phyloP scores from a whole-genome alignment of 2,888 invertebrate species.

The Noctuana brunneofusca region DNA sequence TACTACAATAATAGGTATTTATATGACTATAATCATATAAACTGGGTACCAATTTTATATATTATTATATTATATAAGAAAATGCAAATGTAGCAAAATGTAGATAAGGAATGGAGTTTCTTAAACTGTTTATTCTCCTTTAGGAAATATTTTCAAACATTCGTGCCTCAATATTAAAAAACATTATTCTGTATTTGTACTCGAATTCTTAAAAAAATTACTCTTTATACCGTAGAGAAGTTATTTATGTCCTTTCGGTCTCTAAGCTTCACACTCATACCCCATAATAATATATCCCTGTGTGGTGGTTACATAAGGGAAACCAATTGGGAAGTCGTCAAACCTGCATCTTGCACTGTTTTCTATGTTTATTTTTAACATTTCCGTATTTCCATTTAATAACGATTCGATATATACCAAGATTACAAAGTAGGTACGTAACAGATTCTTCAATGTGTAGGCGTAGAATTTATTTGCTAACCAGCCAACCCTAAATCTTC shows the following conservation, averaged over 20 bases:
- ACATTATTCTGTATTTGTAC: not conserved
- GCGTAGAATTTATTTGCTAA: slow-evolving; percentile 32
- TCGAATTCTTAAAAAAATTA: not conserved
- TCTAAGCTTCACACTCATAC: no score
- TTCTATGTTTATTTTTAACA: no score
- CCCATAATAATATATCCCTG: no score
- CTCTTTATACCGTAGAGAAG: not conserved
- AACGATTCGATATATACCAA: not conserved
- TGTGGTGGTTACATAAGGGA: no score
- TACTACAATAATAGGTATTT: no score
- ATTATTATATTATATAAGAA: not conserved
- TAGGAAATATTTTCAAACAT: not conserved
- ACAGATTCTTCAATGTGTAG: slow-evolving; percentile 27
- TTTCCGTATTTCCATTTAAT: no score
- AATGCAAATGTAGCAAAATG: not conserved
- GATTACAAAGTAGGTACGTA: no score
- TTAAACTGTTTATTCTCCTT: not conserved
- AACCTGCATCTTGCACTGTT: no score
- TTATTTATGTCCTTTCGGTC: no score
- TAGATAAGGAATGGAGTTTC: not conserved
- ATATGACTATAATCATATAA: no score
- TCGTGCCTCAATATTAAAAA: not conserved
- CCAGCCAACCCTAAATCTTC: slow-evolving; percentile 33
- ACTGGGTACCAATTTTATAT: no score
- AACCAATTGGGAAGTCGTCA: no score